A percentile compares a stretch with the other conserved stretches of the same genome.
phyloP scores from a whole-genome alignment of 2,888 invertebrate species.

The Drosophila meridionalis region DNA sequence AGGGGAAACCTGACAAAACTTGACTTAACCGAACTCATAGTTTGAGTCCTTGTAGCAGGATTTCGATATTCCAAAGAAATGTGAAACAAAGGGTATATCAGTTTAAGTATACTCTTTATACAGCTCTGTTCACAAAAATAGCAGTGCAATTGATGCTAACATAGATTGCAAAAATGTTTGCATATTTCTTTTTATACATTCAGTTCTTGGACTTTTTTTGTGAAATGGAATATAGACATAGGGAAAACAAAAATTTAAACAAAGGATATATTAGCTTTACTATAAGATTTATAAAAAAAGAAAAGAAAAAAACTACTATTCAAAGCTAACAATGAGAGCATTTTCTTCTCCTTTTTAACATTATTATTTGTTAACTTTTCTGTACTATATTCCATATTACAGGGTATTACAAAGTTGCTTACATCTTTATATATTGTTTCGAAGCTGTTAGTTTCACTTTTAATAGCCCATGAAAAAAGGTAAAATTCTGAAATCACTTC shows the following conservation, averaged over 20 bases:
- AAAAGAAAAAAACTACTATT: neutral
- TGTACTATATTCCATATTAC: neutral
- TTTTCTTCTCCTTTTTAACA: too few species aligned
- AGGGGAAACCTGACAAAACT: neutral
- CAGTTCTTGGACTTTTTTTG: too few species aligned
- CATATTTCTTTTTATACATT: too few species aligned
- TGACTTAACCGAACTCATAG: neutral
- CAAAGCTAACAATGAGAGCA: too few species aligned
- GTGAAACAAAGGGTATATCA: neutral
- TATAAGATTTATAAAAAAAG: too few species aligned
- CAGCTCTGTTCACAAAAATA: too few species aligned
- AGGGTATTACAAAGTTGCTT: neutral
- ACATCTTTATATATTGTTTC: neutral
- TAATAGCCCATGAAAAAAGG: neutral
- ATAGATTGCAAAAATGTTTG: too few species aligned
- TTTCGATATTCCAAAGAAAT: neutral
- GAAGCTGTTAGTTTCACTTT: neutral
- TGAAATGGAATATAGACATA: too few species aligned
- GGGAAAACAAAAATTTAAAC: too few species aligned
- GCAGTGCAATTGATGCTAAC: too few species aligned
- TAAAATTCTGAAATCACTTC: neutral
- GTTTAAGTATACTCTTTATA: too few species aligned
- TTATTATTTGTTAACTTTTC: neutral
- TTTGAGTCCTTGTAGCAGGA: neutral
- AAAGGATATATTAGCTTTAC: too few species aligned